Evolutionary conservation across 2,797 vertebrate species (phyloP).

Genomic region (Adrianichthys oophorus): DNA sequence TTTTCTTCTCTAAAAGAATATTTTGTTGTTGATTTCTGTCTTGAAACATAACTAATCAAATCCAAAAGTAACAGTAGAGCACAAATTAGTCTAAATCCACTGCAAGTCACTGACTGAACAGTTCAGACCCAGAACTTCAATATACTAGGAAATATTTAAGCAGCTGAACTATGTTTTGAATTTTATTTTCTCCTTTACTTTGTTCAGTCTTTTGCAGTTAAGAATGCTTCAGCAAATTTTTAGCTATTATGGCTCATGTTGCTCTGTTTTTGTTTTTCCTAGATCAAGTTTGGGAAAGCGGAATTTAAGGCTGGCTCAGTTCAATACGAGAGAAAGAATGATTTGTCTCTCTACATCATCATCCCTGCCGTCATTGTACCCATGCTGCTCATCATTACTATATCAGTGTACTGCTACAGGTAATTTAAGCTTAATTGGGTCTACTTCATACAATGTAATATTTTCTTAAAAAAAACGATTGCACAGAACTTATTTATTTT

Average conservation of each 20-base stretch:
- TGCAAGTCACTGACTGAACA: no score
- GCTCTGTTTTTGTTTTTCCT: constrained; percentile 34
- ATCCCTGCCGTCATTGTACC: constrained; percentile 92
- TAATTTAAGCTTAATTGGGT: constrained; percentile 49
- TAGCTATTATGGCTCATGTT: constrained; percentile 22
- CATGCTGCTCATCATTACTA: constrained; percentile 87
- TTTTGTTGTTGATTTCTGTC: no score
- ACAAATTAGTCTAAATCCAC: no score
- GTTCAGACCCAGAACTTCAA: no score
- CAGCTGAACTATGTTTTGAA: constrained; percentile 16
- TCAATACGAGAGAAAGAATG: constrained; percentile 85
- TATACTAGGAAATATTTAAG: no score
- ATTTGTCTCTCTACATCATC: constrained; percentile 88
- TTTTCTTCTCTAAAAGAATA: no score
- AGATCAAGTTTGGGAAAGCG: constrained; percentile 94
- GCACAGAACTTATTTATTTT: not conserved
- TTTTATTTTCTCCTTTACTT: constrained; percentile 12
- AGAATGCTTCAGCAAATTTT: constrained; percentile 15
- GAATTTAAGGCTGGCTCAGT: constrained; percentile 91
- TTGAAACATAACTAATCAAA: no score
- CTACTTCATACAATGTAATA: not conserved
- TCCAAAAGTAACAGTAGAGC: no score
- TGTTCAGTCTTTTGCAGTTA: constrained; percentile 13
- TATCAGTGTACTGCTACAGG: constrained; percentile 96
- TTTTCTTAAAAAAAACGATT: not conserved